phyloP scores from a whole-genome alignment of 2,888 invertebrate species.

The Selenia dentaria region DNA sequence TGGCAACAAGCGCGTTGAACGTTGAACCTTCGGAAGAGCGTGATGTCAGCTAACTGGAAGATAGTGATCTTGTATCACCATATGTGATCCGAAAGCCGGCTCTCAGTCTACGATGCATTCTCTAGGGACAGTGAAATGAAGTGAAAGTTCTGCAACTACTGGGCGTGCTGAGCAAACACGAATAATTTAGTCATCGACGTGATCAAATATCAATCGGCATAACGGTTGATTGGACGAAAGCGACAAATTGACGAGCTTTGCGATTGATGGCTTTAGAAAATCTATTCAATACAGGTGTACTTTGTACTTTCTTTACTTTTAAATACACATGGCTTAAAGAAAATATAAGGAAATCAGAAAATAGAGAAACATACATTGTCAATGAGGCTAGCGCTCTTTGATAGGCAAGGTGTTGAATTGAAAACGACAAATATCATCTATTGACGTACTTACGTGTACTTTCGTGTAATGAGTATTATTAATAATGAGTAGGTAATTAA shows the following conservation, averaged over 20 bases:
- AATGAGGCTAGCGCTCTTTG: no score
- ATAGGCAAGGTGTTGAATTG: no score
- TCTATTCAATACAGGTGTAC: not conserved
- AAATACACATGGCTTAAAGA: no score
- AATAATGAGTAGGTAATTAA: no score
- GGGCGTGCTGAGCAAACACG: constrained; percentile 28
- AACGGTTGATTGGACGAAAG: constrained; percentile 12
- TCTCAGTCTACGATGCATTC: constrained; percentile 38
- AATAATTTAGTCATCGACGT: constrained; percentile 25
- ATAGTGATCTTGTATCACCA: not conserved
- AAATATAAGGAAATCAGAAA: no score
- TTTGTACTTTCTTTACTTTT: no score
- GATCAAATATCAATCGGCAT: constrained; percentile 25
- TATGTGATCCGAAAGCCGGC: not conserved
- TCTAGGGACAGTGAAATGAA: constrained; percentile 49
- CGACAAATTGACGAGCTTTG: constrained; percentile 9
- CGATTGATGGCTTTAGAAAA: constrained; percentile 12
- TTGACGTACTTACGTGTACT: no score
- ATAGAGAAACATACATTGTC: no score
- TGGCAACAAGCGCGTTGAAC: no score
- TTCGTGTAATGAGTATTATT: not conserved
- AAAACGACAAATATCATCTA: no score
- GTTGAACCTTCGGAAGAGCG: no score
- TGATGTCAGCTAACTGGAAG: no score
- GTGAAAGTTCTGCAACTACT: constrained; percentile 54